Base-by-base conservation (phyloP, 2,888 invertebrate species). In the Diplazon laetatorius region DNA sequence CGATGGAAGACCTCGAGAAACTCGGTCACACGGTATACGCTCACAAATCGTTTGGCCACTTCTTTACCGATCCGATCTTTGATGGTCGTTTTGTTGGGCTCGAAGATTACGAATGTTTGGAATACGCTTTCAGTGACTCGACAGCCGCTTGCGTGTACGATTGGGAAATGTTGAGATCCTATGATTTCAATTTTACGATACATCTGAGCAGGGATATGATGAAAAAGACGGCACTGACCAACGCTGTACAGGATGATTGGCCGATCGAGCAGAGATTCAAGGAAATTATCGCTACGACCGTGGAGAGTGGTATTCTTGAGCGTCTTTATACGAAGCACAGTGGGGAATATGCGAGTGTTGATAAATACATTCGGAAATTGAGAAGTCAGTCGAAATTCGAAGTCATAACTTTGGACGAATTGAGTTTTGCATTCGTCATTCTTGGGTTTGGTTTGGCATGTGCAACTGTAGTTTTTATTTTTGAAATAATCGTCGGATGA, bases 401-500 rank as follows among this genome's bases (percentile, higher is more conserved):
- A n/a, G 39, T n/a, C 12, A 60, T 60, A 6, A 22, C 14, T 22
- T 22, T 60, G 2, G 6, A 8, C n/a, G n/a, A 60, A 3, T 16
- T 57, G 18, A 12, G 16, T 12, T 57, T 60, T 42, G 42, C 42
- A 22, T 60, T 60, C 20, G 22, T 35, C 8, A 42, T 60, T 12
- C 59, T 60, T 1, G 22, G 20, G 0, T 10, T 42, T 42, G 59
- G 59, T 14, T 60, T 60, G n/a, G n/a, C 3, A 8, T 20, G 14
- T n/a, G 59, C 59, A 12, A 1, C 14, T 20, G 8, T 22, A n/a
- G 1, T 6, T 2, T 60, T 39, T 2, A 42, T 60, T 22, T 12
- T 60, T 4, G 42, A 60, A 20, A 42, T 60, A 10, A 71, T 66
- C 62, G 65, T 71, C 66, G 35, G 39, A n/a, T n/a, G n/a, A n/a